A percentile compares a stretch with the other conserved stretches of the same genome.
These are phyloP conservation scores for Scolopax rusticola DNA, from an alignment of 2,797 vertebrate genomes.

Conservation along the genomic window DNA sequence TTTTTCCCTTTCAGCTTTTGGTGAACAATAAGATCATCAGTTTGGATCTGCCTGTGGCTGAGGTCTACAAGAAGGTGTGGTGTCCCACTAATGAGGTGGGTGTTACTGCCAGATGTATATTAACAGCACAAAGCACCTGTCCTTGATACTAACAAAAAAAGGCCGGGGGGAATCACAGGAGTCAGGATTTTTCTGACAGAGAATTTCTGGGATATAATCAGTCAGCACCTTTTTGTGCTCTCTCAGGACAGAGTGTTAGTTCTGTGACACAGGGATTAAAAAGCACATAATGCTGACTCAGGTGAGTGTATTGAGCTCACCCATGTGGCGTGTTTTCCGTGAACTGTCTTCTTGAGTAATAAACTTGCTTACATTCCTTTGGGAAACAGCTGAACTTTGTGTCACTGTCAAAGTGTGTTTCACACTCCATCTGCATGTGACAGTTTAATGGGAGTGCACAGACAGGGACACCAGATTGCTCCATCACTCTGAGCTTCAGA, in stretches of 20 bases:
- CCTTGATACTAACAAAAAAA: not conserved
- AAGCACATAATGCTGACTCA: not conserved
- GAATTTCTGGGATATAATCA: not conserved
- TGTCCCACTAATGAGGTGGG: conserved; percentile 97
- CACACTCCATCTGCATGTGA: not conserved
- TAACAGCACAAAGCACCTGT: not conserved
- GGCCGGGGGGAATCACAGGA: fast-evolving
- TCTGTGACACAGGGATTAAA: not conserved
- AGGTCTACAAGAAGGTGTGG: conserved; percentile 99
- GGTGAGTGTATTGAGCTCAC: not conserved
- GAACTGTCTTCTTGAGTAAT: not conserved
- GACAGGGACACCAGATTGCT: not conserved
- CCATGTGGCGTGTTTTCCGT: not conserved
- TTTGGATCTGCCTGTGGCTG: conserved; percentile 94
- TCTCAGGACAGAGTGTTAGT: not conserved
- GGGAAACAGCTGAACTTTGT: not conserved
- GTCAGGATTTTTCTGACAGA: not conserved
- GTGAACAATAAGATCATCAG: conserved; percentile 99
- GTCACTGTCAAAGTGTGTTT: not conserved
- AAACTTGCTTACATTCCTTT: not conserved
- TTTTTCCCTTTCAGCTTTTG: conserved; percentile 84
- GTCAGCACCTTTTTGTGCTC: not conserved
- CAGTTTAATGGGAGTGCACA: not conserved
- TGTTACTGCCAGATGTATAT: not conserved
- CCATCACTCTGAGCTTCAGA: not conserved